Percentiles rank a stretch among this genome's conserved stretches.
phyloP scores from a whole-genome alignment of 2,888 invertebrate genomes.

The Polymixis flavicincta region DNA sequence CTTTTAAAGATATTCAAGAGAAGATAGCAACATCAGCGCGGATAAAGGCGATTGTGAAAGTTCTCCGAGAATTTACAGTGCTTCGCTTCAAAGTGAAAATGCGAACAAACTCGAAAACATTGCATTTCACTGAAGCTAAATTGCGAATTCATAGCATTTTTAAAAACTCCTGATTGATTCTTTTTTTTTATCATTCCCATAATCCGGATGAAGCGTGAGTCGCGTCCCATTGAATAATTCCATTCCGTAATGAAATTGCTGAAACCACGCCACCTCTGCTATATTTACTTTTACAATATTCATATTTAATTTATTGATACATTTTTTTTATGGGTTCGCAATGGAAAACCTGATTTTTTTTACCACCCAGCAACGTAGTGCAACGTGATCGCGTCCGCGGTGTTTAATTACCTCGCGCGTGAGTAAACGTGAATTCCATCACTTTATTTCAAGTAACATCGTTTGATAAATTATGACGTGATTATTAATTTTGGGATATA shows the following conservation, averaged over 20 bases:
- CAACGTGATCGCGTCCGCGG: conserved; percentile 33
- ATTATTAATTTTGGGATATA: neutral
- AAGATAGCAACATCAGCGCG: conserved; percentile 18
- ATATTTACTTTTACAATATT: conserved; percentile 51
- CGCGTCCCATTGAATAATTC: conserved; percentile 68
- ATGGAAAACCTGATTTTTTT: conserved; percentile 28
- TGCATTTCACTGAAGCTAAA: conserved; percentile 39
- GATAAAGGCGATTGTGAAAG: conserved; percentile 33
- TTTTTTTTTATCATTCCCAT: conserved; percentile 48
- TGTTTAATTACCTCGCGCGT: conserved; percentile 30
- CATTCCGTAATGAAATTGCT: conserved; percentile 67
- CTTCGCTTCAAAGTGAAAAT: conserved; percentile 29
- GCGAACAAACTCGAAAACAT: conserved; percentile 33
- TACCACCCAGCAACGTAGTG: neutral
- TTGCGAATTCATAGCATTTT: conserved; percentile 51
- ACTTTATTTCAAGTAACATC: conserved; percentile 20
- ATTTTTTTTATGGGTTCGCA: conserved; percentile 27
- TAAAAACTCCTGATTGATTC: conserved; percentile 43
- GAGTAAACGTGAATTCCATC: conserved; percentile 4
- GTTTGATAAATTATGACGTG: conserved; percentile 15
- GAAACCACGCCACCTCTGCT: conserved; percentile 45
- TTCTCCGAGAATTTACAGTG: conserved; percentile 30
- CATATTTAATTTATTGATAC: conserved; percentile 43
- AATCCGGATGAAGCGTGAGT: conserved; percentile 63
- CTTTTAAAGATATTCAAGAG: conserved; percentile 12